Base-by-base conservation (phyloP, 2,113 vertebrate genomes). In the Delphinus delphis region DNA sequence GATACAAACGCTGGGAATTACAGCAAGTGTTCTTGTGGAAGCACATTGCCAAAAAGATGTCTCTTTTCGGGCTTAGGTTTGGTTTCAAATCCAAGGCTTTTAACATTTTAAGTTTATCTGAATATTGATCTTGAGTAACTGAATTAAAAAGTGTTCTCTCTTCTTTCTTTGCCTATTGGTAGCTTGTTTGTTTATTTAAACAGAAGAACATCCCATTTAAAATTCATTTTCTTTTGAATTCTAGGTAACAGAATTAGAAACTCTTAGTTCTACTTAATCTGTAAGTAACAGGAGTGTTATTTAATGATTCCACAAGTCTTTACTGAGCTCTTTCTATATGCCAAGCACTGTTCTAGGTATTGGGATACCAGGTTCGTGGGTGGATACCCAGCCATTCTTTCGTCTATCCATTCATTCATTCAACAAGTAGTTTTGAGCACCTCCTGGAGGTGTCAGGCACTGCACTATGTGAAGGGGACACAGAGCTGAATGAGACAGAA, bases 51-150 rank as follows among this genome's bases (percentile, higher is more conserved):
- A 28, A 63, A 86, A 95, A 82, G 33, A 33, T 62, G 74, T 47
- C 17, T 84, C 4, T n/a, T 89, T 86, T 83, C 1, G 6, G 36
- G 31, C 55, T 83, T 53, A 82, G 28, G 36, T 90, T 93, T 88
- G 86, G 65, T 88, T 93, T 83, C 26, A 96, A 18, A 85, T 91
- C 31, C 44, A 80, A 83, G 18, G 81, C 80, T 90, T 89, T 38
- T 71, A 63, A 93, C 58, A 95, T 80, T 55, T 94, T 68, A 92
- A 33, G 21, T 83, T 88, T 82, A 25, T 93, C 36, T 92, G 60
- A 60, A 62, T 68, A 62, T 68, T 67, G 31, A 89, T 74, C 70
- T 80, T 71, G 85, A 94, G 33, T 93, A 70, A 89, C 33, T 73
- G 67, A 96, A 62, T 65, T 82, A 62, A 67, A 81, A 93, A 87